phyloP scores from a whole-genome alignment of 2,113 vertebrate genomes.

The Donacobius atricapilla region DNA sequence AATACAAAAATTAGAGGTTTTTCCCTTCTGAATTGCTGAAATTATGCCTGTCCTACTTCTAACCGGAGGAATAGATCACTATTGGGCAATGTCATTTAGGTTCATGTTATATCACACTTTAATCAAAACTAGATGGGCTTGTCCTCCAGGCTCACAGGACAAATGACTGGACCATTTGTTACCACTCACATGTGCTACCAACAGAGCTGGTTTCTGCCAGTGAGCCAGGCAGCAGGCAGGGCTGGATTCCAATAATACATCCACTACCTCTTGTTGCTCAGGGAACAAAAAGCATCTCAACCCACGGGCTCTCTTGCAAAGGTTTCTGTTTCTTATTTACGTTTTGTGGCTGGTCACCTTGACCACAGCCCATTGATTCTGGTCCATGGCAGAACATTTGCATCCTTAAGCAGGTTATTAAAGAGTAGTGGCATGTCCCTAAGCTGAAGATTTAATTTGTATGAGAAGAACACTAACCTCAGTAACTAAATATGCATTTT shows the following conservation, averaged over 20 bases:
- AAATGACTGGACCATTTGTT: neutral
- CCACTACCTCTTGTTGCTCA: neutral
- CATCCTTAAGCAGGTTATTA: neutral
- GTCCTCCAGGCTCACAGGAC: neutral
- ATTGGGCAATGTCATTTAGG: neutral
- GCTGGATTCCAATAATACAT: fast-evolving
- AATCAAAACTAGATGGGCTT: neutral
- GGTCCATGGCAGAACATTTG: neutral
- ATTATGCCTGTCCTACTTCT: neutral
- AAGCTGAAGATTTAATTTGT: neutral
- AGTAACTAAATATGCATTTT: neutral
- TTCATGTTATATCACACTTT: neutral
- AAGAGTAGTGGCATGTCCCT: neutral
- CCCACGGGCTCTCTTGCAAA: neutral
- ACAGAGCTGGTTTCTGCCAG: neutral
- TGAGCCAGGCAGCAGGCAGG: neutral
- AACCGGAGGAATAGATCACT: neutral
- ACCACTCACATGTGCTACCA: neutral
- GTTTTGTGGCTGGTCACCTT: neutral
- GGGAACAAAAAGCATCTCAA: neutral
- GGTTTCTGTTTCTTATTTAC: neutral
- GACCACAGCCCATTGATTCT: neutral
- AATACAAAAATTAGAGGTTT: neutral
- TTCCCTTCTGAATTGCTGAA: neutral
- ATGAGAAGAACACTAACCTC: neutral